These are phyloP conservation scores for Sylvietta virens DNA, from an alignment of 2,113 vertebrate species.

Conservation along the genomic window DNA sequence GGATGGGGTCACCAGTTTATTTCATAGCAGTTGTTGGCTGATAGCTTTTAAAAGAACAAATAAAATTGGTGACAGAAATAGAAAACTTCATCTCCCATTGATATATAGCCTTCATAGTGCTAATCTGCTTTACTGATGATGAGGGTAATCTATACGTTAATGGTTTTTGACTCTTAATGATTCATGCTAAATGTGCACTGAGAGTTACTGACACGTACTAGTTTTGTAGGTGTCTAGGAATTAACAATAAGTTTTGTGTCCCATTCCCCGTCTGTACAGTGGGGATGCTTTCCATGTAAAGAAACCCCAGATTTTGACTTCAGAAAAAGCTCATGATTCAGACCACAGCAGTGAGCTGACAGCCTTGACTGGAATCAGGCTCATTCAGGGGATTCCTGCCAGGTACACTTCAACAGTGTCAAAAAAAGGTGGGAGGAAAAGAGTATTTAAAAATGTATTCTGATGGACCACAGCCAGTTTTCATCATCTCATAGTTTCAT, in stretches of 20 bases:
- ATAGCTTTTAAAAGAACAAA: background rate
- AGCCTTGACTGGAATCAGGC: background rate
- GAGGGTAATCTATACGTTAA: background rate
- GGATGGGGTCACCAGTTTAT: background rate
- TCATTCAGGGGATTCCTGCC: background rate
- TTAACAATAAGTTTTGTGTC: background rate
- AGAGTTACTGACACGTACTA: background rate
- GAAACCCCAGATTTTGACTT: background rate
- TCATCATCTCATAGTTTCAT: no score
- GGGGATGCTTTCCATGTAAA: background rate
- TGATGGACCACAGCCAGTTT: background rate
- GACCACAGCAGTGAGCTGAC: background rate
- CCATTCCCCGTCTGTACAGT: background rate
- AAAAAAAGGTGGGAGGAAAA: background rate
- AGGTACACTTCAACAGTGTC: background rate
- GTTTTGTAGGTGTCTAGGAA: background rate
- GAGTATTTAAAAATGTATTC: background rate
- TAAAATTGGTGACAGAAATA: background rate
- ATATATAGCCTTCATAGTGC: rapidly evolving
- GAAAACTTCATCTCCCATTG: background rate
- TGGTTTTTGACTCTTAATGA: background rate
- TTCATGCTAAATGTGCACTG: background rate
- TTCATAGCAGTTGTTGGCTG: background rate
- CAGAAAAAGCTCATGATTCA: background rate
- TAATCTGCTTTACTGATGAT: background rate